These are phyloP conservation scores for Cephalopachus bancanus DNA, from an alignment of 2,797 vertebrate species.

Conservation along the genomic window DNA sequence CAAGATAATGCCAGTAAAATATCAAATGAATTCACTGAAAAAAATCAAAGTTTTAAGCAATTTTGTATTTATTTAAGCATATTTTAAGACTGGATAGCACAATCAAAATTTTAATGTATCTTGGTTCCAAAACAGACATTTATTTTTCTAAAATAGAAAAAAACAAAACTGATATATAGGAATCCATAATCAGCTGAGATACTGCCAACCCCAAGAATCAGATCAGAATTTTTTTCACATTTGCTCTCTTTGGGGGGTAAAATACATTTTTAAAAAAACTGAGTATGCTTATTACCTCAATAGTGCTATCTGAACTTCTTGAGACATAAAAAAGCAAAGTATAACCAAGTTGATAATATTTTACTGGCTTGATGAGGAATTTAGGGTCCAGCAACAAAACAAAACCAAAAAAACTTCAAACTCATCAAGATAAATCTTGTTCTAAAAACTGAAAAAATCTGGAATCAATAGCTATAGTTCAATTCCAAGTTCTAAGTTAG, in stretches of 20 bases:
- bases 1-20: not conserved
- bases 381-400: not conserved
- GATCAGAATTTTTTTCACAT: not conserved
- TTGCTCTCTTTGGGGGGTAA: not conserved
- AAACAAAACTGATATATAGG: not conserved
- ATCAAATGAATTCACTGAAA: not conserved
- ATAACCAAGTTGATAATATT: constrained; percentile 12
- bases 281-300: not conserved
- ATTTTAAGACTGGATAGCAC: not conserved
- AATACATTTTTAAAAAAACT: not conserved
- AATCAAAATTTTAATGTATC: constrained; percentile 37
- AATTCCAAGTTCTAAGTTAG: constrained; percentile 1
- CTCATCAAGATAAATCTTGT: not conserved
- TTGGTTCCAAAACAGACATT: not conserved
- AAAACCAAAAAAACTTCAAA: constrained; percentile 19
- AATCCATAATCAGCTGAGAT: constrained; percentile 12
- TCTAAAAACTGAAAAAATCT: constrained; percentile 25
- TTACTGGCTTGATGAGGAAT: not conserved
- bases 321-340: constrained; percentile 22
- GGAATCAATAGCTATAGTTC: not conserved
- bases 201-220: not conserved
- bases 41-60: not conserved
- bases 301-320: not conserved
- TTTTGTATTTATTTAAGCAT: not conserved
- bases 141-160: not conserved